Conservation (phyloP, 2,888 invertebrate genomes). For the Tachystola acroxantha region DNA sequence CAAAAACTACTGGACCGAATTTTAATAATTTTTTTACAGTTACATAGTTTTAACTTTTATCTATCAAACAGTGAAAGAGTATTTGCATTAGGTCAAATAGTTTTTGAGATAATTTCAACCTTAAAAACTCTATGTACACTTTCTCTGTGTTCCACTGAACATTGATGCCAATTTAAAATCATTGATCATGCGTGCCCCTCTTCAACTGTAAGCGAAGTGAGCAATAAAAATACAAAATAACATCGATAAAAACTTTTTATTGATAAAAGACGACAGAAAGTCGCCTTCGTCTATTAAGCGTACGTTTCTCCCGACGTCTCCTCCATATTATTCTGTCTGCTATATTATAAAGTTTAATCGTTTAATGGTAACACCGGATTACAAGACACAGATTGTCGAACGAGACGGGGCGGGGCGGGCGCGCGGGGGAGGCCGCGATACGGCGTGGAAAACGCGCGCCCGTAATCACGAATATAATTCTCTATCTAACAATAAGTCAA, state of each 20-base stretch:
- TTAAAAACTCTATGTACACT: too few species aligned
- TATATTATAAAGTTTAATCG: constrained; percentile 65
- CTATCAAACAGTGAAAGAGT: too few species aligned
- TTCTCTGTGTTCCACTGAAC: too few species aligned
- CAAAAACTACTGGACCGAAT: too few species aligned
- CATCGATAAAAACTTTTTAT: constrained; percentile 78
- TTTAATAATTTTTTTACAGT: too few species aligned
- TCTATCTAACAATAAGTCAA: constrained; percentile 73
- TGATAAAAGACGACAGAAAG: constrained; percentile 66
- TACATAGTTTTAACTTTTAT: too few species aligned
- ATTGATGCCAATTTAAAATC: too few species aligned
- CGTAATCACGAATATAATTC: constrained; percentile 67
- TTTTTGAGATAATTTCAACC: too few species aligned
- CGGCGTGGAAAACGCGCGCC: constrained; percentile 61
- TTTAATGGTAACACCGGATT: constrained; percentile 65
- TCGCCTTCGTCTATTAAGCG: constrained; percentile 69
- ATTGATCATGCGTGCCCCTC: too few species aligned
- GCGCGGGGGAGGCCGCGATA: constrained; percentile 37
- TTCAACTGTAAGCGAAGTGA: too few species aligned
- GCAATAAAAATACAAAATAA: constrained; percentile 53
- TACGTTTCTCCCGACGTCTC: constrained; percentile 68
- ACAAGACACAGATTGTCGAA: constrained; percentile 68
- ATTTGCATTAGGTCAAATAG: too few species aligned
- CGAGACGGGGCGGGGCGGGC: constrained; percentile 57
- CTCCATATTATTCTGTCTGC: constrained; percentile 57